Evolutionary conservation across 2,113 vertebrate genomes (phyloP), one percentile per base, ranked within the genome.

Genomic region (Lepidothrix coronata): DNA sequence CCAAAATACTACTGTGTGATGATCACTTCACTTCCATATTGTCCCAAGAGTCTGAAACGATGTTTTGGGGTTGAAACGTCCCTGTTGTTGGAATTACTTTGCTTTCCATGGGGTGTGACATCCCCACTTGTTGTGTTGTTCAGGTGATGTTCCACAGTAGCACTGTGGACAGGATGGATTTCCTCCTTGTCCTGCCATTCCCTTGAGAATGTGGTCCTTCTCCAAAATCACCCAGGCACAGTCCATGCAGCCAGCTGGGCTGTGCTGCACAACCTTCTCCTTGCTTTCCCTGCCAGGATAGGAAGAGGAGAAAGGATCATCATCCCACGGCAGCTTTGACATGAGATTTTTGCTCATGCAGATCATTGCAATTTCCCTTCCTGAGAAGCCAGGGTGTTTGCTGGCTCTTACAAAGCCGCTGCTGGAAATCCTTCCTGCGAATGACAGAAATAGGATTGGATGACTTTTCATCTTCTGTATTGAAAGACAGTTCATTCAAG

Each of bases 71-170:
- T 66, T 77, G 37, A 7, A 15, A 0, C 1, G 0, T 66, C 55
- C 19, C 0, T 59, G 0, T 51, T 31, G 8, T 15, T 66, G 46
- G 27, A 37, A 83, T 80, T 88, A 24, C 5, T 75, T 67, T 62
- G 33, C 11, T 0, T 49, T 78, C 59, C 4, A 0, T 41, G 46
- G 35, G 35, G 73, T 2, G 3, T 18, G 59, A 12, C 31, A 33
- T 66, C 44, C 27, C 11, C 3, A 3, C 41, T 76, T 57, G 6
- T 52, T 46, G 31, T 0, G 0, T 14, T 30, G 12, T 86, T 80
- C 16, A 11, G 7, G 0, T 51, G 61, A 15, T 66, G 48, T 19
- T 84, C 18, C 8, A 27, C 76, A 49, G 31, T 12, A 11, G 54
- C 41, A 15, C 8, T 49, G 19, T 21, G 27, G 20, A 27, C 18